Base-by-base conservation (phyloP, 2,797 vertebrate species). In the Mormyrops boulengeri region DNA sequence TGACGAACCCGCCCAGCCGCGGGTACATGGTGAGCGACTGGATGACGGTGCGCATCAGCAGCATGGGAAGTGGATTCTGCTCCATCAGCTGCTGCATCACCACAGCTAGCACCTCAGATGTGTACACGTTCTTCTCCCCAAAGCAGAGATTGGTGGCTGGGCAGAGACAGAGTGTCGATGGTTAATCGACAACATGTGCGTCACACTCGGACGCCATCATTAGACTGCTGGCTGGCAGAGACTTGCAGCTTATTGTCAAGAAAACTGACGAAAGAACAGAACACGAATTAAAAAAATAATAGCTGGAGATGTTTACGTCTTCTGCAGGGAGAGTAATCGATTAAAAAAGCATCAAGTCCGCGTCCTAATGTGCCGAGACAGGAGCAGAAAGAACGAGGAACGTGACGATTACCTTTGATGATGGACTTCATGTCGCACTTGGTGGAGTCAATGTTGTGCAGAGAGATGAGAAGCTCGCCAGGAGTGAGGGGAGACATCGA, bases 21-120 rank as follows among this genome's bases (percentile, higher is more conserved):
- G 98, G 98, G 91, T 98, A 99, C 97, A 99, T 98, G 91, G 97
- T 97, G 90, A 99, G 97, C 0, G 97, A 97, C 96, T 99, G 98
- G 96, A 99, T 99, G 85, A 99, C 98, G 0, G 98, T 99, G 5
- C 98, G 94, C 98, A 99, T 99, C 5, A 99, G 96, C 91, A 99
- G 96, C 94, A 99, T 97, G 85, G 98, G 98, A 7, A 99, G 97
- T 0, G 98, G 98, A 1, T 86, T 98, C 94, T 98, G 97, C 93
- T 99, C 98, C 98, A 99, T 97, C 93, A 99, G 95, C 95, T 99
- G 98, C 96, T 99, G 98, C 96, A 99, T 97, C 91, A 99, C 98
- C 94, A 99, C 98, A 0, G 98, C 98, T 94, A 99, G 93, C 66
- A 99, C 98, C 95, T 99, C 98, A 0, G 98, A 99, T 0, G 98